A percentile compares a stretch with the other conserved stretches of the same genome.
Conservation (phyloP, 2,888 invertebrate genomes). For the Trilocha varians region DNA sequence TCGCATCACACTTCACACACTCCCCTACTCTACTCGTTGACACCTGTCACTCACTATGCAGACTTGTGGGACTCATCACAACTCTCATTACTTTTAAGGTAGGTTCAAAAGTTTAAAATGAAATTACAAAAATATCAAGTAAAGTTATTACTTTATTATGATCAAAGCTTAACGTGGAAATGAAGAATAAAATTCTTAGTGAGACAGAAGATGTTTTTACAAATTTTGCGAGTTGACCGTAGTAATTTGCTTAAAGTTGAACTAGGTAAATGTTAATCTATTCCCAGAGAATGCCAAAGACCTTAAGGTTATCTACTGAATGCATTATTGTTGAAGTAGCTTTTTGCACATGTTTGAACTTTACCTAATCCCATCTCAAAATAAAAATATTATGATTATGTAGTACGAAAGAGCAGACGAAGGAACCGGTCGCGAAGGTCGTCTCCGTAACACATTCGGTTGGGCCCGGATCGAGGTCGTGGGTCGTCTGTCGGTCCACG, state of each 20-base stretch:
- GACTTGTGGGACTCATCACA: conserved; percentile 85
- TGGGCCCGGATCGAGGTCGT: conserved; percentile 94
- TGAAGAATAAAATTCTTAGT: too few species aligned
- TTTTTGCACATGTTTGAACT: too few species aligned
- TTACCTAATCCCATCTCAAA: background rate
- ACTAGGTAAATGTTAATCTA: too few species aligned
- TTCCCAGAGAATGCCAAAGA: too few species aligned
- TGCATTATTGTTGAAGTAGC: too few species aligned
- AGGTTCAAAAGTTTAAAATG: conserved; percentile 5
- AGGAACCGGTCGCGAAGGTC: conserved; percentile 75
- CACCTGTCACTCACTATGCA: conserved; percentile 95
- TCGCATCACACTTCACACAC: conserved; percentile 91
- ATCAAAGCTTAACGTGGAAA: too few species aligned
- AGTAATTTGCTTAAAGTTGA: too few species aligned
- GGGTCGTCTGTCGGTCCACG: conserved; percentile 85
- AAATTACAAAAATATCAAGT: too few species aligned
- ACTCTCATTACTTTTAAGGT: conserved; percentile 61
- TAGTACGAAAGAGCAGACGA: conserved; percentile 65
- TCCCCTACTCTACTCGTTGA: conserved; percentile 93
- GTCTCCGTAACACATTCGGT: conserved; percentile 90
- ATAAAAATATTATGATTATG: conserved; percentile 1
- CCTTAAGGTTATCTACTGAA: too few species aligned
- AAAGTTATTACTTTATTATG: too few species aligned
- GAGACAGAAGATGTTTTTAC: too few species aligned
- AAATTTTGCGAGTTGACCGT: too few species aligned